Percentiles rank a stretch among this genome's conserved stretches.
phyloP scores from a whole-genome alignment of 2,113 vertebrate genomes.

The Myxocyprinus asiaticus region DNA sequence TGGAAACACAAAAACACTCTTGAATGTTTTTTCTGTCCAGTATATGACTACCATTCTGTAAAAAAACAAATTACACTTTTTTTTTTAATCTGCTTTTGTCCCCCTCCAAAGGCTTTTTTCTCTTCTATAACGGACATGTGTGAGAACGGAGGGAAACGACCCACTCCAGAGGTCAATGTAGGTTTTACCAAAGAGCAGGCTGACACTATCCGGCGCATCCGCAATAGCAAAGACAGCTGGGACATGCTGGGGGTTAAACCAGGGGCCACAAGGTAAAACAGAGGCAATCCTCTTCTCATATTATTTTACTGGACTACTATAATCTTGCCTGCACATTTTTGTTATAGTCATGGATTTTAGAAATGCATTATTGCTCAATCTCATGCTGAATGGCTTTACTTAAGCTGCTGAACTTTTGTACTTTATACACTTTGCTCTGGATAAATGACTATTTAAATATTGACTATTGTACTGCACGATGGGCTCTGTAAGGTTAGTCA shows the following conservation, averaged over 20 bases:
- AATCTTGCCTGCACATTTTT: too few relatives aligned
- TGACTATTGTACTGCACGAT: neutral
- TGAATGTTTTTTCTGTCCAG: too few relatives aligned
- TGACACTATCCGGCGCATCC: slow-evolving; percentile 88
- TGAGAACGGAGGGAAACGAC: slow-evolving; percentile 90
- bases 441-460: slow-evolving; percentile 2
- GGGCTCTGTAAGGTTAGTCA: neutral
- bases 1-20: neutral
- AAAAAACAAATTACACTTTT: too few relatives aligned
- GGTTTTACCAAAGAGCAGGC: slow-evolving; percentile 94
- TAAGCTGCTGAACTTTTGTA: neutral
- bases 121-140: slow-evolving; percentile 90
- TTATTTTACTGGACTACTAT: too few relatives aligned
- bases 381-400: neutral
- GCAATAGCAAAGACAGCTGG: slow-evolving; percentile 94
- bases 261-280: slow-evolving; percentile 83
- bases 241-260: slow-evolving; percentile 94
- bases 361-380: neutral
- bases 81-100: neutral
- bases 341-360: too few relatives aligned
- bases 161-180: slow-evolving; percentile 73
- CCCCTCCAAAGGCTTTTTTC: slow-evolving; percentile 82
- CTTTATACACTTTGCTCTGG: neutral
- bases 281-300: neutral
- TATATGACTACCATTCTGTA: too few relatives aligned